Evolutionary conservation across 2,113 vertebrate genomes (phyloP), one percentile per base, ranked within the genome.

Genomic region (Xiphophorus hellerii): DNA sequence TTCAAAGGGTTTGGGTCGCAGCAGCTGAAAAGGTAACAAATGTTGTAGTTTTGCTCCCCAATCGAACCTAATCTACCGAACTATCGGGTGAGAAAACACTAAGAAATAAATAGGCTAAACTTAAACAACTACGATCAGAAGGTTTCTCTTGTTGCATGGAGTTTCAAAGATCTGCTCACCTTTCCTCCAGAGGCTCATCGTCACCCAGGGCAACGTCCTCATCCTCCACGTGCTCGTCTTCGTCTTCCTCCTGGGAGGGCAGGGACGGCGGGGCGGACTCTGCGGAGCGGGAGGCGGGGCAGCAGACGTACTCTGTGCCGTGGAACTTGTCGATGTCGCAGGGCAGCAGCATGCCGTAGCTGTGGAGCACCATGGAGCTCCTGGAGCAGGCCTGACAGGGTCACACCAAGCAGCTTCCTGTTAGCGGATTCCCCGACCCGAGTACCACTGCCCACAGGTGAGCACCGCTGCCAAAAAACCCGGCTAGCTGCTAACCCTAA

Each of bases 241-340:
- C 93, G 2, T 51, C 28, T 3, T 96, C 94, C 66, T 97, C 96
- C 83, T 95, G 94, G 69, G 92, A 88, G 28, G 82, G 81, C 39
- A 76, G 72, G 58, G 92, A 44, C 6, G 89, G 71, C 37, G 94
- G 93, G 4, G 74, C 71, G 84, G 93, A 42, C 37, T 95, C 95
- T 27, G 91, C 90, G 0, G 87, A 66, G 74, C 93, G 96, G 0
- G 94, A 90, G 69, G 94, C 89, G 25, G 97, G 97, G 87, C 98
- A 99, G 90, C 98, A 99, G 0, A 98, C 97, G 0, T 98, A 99
- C 37, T 98, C 97, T 0, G 96, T 97, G 71, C 98, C 97, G 0
- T 95, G 95, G 94, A 99, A 99, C 93, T 95, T 94, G 90, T 99
- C 96, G 0, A 97, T 94, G 11, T 96, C 97, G 0, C 97, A 99